Base-by-base conservation (phyloP, 2,113 vertebrate genomes). In the Macrotis lagotis region DNA sequence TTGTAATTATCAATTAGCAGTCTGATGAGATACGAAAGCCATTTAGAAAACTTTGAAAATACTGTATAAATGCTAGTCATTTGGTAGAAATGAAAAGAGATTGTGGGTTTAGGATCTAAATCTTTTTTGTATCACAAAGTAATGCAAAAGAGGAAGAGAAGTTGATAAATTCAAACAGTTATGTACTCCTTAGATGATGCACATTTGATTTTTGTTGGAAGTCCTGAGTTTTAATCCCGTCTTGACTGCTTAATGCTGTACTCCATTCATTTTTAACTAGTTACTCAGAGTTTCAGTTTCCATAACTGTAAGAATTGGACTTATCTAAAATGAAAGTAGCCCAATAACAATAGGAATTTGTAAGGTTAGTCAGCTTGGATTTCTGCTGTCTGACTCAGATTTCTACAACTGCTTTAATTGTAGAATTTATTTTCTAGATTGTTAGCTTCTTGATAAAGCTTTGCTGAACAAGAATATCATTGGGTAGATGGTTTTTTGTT, bases 391-490 rank as follows among this genome's bases (percentile, higher is more conserved):
- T 66, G 55, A 66, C 2, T 31, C 12, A 31, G 28, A 66, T 66
- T 66, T 66, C 28, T 66, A 14, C 28, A 14, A 11, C 3, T 66
- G 10, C 31, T 66, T 66, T 0, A 66, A 10, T 44, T 44, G 59
- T 66, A 37, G 3, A 66, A 37, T 37, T 14, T 66, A 19, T 83
- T 83, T 83, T 83, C 66, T 44, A n/a, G 66, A 1, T 37, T 74
- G 16, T 74, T 74, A 74, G 19, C 37, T 74, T 74, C 66, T 74
- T 74, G 37, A 44, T 74, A 74, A 74, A 74, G 19, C n/a, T 91
- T 92, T 88, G 44, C 90, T 74, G 47, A 50, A 50, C 90, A 90
- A 47, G 92, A 95, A 91, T 89, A 28, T 25, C 51, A 90, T 91
- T 90, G 52, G 51, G 51, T 91, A 49, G 25, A 25, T 91, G 91